Conservation (phyloP, 2,888 invertebrate species). For the Myopa testacea region DNA sequence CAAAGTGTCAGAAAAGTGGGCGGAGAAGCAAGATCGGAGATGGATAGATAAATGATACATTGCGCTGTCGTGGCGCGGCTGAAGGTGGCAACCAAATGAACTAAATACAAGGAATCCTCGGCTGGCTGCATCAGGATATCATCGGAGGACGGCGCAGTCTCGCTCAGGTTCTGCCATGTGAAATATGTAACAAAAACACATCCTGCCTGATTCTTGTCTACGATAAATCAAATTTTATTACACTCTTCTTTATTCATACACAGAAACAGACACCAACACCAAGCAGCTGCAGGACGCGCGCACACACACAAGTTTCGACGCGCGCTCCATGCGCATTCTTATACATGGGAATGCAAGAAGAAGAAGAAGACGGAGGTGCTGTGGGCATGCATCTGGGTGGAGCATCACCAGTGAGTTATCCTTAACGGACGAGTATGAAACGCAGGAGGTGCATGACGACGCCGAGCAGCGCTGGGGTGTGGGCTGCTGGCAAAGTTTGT, state of each 20-base stretch:
- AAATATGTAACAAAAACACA: conserved; percentile 54
- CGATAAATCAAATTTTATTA: conserved; percentile 70
- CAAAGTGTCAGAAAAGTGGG: conserved; percentile 61
- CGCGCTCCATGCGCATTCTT: conserved; percentile 16
- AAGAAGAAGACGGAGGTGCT: not conserved
- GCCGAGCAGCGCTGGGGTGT: not conserved
- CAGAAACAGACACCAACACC: conserved; percentile 15
- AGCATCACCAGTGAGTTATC: not conserved
- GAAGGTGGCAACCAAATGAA: conserved; percentile 32
- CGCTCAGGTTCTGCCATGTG: conserved; percentile 47
- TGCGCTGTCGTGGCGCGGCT: conserved; percentile 20
- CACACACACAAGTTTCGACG: not conserved
- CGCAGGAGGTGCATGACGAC: not conserved
- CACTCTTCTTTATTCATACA: conserved; percentile 68
- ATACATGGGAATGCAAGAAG: not conserved
- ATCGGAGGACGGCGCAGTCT: conserved; percentile 32
- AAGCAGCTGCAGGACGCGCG: not conserved
- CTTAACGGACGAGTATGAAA: not conserved
- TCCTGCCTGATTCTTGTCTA: conserved; percentile 68
- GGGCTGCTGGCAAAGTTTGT: not conserved
- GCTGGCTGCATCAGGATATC: conserved; percentile 40
- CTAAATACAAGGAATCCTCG: conserved; percentile 31
- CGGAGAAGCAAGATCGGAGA: conserved; percentile 33
- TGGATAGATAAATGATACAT: conserved; percentile 39
- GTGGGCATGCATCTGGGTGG: not conserved